phyloP scores from a whole-genome alignment of 2,113 vertebrate genomes.

The Ornithorhynchus anatinus region DNA sequence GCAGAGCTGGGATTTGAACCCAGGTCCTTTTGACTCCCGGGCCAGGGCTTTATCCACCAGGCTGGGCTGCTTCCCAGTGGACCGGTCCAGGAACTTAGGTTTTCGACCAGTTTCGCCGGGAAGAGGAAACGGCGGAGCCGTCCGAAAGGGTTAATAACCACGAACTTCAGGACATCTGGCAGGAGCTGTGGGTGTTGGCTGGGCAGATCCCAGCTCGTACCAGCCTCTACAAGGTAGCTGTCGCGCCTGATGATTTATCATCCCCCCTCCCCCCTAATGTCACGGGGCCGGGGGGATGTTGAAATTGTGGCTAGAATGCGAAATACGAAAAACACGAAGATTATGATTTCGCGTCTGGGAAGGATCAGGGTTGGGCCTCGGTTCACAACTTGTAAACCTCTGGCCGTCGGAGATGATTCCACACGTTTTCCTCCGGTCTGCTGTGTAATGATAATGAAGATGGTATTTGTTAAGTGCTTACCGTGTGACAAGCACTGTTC shows the following conservation, averaged over 20 bases:
- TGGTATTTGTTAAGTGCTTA: too few species aligned
- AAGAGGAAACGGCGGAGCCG: neutral
- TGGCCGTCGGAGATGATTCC: conserved; percentile 51
- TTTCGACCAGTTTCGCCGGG: neutral
- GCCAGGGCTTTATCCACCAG: neutral
- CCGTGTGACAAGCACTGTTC: too few species aligned
- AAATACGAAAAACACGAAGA: conserved; percentile 87
- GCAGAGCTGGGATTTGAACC: too few species aligned
- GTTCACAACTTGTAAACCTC: conserved; percentile 60
- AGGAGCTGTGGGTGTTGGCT: conserved; percentile 80
- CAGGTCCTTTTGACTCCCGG: too few species aligned
- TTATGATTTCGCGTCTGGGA: conserved; percentile 86
- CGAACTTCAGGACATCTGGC: conserved; percentile 83
- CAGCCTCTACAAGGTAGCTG: conserved; percentile 91
- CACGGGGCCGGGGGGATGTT: conserved; percentile 85
- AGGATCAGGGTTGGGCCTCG: conserved; percentile 73
- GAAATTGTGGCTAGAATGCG: conserved; percentile 87
- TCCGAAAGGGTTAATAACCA: conserved; percentile 68
- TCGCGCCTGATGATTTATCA: conserved; percentile 88
- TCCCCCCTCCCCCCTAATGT: conserved; percentile 81
- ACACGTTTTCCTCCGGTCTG: conserved; percentile 61
- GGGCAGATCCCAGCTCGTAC: conserved; percentile 84
- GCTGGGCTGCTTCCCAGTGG: neutral
- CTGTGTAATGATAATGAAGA: conserved; percentile 42
- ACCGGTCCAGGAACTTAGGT: neutral